Evolutionary conservation across 2,797 vertebrate species (phyloP), one percentile per base, ranked within the genome.

Genomic region (Prunella strophiata): DNA sequence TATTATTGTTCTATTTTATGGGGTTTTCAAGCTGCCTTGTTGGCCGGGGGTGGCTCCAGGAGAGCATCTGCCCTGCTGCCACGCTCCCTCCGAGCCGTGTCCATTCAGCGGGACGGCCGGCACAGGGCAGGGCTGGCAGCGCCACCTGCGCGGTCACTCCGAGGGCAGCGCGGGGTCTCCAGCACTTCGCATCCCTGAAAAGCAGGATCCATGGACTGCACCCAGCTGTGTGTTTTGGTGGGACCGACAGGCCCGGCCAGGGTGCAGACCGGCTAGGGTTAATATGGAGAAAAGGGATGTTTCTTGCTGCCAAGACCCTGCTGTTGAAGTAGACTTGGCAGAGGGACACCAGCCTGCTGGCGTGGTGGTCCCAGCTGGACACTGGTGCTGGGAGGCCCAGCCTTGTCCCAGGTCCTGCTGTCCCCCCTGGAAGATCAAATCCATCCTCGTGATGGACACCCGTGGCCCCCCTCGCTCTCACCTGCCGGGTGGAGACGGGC

Each of bases 381-480:
- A 9, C 10, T 0, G 3, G 54, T 30, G 52, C 23, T 0, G 1
- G 14, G 55, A 51, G 59, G 43, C 58, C 10, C 27, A 23, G 38
- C 43, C 43, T 77, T 16, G 20, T 45, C 36, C 38, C 38, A 11
- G 32, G 11, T 16, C 34, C 63, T 20, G 52, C 36, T 45, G 0
- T 72, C 12, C 10, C 66, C 10, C 17, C 47, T 2, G 54, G 45
- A 22, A 51, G 36, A 3, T 63, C 18, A 0, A 7, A 3, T 4
- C 65, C 43, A 29, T 74, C 63, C 32, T 16, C 0, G 1, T 0
- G 10, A 22, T 25, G 52, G 75, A 42, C 19, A 19, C 5, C 11
- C 9, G 0, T 30, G 83, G 76, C 76, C 61, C 72, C 40, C 38
- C 70, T 88, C 20, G 52, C 54, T 61, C 71, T 62, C 20, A 1